These are phyloP conservation scores for Abramis brama DNA, from an alignment of 2,113 vertebrate species.

Conservation along the genomic window DNA sequence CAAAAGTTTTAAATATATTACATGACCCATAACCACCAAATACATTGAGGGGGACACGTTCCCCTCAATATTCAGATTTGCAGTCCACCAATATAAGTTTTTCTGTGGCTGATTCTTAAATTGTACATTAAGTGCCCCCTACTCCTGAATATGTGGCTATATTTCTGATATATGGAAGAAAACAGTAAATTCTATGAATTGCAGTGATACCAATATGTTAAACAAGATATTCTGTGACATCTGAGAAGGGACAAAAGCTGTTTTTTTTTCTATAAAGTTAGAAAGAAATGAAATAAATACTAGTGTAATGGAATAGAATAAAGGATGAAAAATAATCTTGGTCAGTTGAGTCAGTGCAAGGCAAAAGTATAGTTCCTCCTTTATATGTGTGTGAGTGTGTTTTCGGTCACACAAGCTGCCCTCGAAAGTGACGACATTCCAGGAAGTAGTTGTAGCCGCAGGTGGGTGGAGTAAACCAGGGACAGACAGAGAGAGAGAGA, in stretches of 20 bases:
- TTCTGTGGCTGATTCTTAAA: not conserved
- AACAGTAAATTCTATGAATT: not conserved
- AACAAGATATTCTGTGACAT: not conserved
- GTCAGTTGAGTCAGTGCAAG: not conserved
- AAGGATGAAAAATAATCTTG: not conserved
- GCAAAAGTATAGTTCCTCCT: constrained; percentile 12
- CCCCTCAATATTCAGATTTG: not conserved
- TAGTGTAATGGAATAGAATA: not conserved
- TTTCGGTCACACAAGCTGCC: constrained; percentile 56
- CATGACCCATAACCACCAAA: not conserved
- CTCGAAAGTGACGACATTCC: constrained; percentile 51
- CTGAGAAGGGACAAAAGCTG: not conserved
- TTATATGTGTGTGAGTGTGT: not conserved
- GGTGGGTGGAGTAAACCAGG: constrained; percentile 67
- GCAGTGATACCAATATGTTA: not conserved
- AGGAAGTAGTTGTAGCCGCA: constrained; percentile 71
- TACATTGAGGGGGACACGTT: not conserved
- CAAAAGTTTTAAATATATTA: not conserved
- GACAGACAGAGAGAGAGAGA: constrained; percentile 11
- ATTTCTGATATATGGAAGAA: constrained; percentile 3
- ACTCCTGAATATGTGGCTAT: not conserved
- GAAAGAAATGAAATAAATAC: not conserved
- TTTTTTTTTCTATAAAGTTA: not conserved
- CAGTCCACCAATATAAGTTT: not conserved
- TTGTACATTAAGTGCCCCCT: not conserved